Evolutionary conservation across 2,888 invertebrate species (phyloP).

Genomic region (Sinotaia quadrata): DNA sequence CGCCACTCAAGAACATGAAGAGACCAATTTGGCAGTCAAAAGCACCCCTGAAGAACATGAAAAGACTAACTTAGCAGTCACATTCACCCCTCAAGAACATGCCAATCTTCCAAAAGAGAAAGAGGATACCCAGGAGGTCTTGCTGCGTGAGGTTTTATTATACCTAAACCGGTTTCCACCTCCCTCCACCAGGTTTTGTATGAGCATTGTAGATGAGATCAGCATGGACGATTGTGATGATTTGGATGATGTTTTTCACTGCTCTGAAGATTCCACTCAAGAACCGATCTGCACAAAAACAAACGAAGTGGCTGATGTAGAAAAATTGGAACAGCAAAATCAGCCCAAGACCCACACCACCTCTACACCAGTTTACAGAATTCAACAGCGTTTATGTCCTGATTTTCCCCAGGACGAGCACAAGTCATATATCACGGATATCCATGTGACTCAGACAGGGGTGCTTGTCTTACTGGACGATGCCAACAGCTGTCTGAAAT

Average conservation of each 20-base stretch:
- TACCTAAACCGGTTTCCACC: constrained; percentile 4
- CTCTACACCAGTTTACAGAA: neutral
- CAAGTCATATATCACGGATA: constrained; percentile 8
- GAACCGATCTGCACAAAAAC: neutral
- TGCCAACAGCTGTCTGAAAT: constrained; percentile 19
- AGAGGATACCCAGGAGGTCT: too few species aligned
- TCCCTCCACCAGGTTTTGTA: neutral
- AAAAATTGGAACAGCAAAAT: neutral
- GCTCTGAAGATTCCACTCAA: neutral
- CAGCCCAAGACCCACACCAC: neutral
- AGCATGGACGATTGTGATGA: neutral
- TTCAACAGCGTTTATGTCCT: constrained; percentile 6
- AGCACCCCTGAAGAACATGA: too few species aligned
- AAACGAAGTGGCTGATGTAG: neutral
- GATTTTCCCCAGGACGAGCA: constrained; percentile 8
- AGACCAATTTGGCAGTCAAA: too few species aligned
- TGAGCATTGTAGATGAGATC: neutral
- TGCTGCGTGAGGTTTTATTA: neutral
- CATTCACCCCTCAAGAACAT: too few species aligned
- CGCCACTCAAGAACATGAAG: too few species aligned
- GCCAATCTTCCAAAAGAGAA: too few species aligned
- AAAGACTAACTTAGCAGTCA: too few species aligned
- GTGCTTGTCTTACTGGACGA: constrained; percentile 20
- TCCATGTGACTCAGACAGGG: constrained; percentile 18
- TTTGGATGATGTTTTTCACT: neutral